Evolutionary conservation across 2,888 invertebrate genomes (phyloP).

Genomic region (Melanostoma scalare): DNA sequence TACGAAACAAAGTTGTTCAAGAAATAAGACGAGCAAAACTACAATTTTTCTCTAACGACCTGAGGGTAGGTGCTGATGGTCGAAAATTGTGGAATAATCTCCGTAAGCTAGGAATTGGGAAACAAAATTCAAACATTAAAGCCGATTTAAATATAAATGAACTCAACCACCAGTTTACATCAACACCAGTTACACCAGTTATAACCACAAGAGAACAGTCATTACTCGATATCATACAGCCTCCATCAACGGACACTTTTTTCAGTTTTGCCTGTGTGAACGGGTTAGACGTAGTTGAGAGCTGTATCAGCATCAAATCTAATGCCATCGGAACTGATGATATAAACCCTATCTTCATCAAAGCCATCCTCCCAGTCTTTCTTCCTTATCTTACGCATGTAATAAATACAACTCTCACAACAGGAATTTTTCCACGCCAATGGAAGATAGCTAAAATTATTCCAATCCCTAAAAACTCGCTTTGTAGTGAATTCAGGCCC

Average conservation of each 20-base stretch:
- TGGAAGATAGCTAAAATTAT: background rate
- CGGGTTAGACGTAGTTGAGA: too few species aligned
- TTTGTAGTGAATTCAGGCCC: too few species aligned
- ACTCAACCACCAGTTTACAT: too few species aligned
- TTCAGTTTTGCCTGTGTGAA: too few species aligned
- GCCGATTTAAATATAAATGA: too few species aligned
- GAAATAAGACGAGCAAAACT: background rate
- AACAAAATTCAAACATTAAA: background rate
- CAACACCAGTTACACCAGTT: too few species aligned
- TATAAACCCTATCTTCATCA: background rate
- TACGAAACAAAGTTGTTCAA: background rate
- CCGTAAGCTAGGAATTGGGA: background rate
- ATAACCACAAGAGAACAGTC: too few species aligned
- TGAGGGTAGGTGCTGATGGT: background rate
- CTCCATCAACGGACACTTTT: too few species aligned
- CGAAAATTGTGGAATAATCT: background rate
- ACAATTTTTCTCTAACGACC: slow-evolving; percentile 2
- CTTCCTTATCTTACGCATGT: background rate
- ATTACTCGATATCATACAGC: too few species aligned
- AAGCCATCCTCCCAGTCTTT: background rate
- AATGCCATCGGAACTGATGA: background rate
- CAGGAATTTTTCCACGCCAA: background rate
- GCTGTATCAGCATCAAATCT: too few species aligned
- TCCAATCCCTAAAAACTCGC: background rate
- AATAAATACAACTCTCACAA: background rate